These are phyloP conservation scores for Xenopus tropicalis DNA, from an alignment of 2,113 vertebrate species.

Conservation along the genomic window UCB_Xtro_10.0 CM004446.2:15227001-15227500, in stretches of 20 bases:
- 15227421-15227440: no score
- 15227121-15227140: conserved; percentile 91
- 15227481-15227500: no score
- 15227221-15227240: no score
- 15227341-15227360: conserved; percentile 80
- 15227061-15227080: conserved; percentile 80
- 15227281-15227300: conserved; percentile 91
- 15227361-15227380: no score
- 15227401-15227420: no score
- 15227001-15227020: background rate
- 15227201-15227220: background rate
- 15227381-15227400: no score
- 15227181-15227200: background rate
- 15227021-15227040: no score
- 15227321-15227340: conserved; percentile 91
- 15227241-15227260: no score
- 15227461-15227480: no score
- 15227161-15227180: conserved; percentile 79
- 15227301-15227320: conserved; percentile 93
- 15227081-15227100: conserved; percentile 83
- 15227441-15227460: no score
- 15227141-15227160: conserved; percentile 88
- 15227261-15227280: no score
- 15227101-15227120: conserved; percentile 91
- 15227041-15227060: conserved; percentile 65